A percentile compares a stretch with the other conserved stretches of the same genome.
These are phyloP conservation scores for Liodrosophila aerea DNA, from an alignment of 2,888 invertebrate genomes.

Conservation along the genomic window DNA sequence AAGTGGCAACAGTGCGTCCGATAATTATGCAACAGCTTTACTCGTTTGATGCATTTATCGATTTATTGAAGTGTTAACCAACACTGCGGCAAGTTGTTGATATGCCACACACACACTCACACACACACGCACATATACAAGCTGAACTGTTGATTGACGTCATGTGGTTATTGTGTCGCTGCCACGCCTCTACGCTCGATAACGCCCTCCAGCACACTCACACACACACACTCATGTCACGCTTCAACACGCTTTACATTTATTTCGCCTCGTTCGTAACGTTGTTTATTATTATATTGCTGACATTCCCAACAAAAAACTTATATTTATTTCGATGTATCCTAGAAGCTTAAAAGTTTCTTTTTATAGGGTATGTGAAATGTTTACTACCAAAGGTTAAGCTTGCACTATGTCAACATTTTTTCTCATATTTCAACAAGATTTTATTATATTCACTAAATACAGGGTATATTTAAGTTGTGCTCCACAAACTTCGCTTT, in stretches of 20 bases:
- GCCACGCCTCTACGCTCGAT: constrained; percentile 33
- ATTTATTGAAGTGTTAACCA: constrained; percentile 77
- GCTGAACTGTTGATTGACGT: constrained; percentile 50
- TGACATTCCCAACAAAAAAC: constrained; percentile 23
- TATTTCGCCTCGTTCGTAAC: constrained; percentile 62
- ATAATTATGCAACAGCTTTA: constrained; percentile 75
- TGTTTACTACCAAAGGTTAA: no score
- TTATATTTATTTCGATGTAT: constrained; percentile 20
- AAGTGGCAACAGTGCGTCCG: constrained; percentile 46
- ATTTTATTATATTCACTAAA: no score
- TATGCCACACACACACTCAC: constrained; percentile 35
- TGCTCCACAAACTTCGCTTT: no score
- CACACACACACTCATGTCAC: constrained; percentile 54
- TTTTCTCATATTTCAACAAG: no score
- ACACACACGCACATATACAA: constrained; percentile 2
- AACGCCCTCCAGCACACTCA: constrained; percentile 7
- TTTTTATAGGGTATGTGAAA: no score
- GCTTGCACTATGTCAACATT: no score
- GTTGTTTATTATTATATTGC: constrained; percentile 68
- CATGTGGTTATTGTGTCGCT: constrained; percentile 41
- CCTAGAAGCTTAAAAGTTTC: background rate
- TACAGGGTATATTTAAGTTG: constrained; percentile 1
- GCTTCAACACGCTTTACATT: constrained; percentile 68
- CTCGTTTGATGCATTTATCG: constrained; percentile 73
- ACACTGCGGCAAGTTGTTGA: constrained; percentile 69